These are phyloP conservation scores for Crocallis elinguaria DNA, from an alignment of 2,888 invertebrate genomes.

Conservation along the genomic window DNA sequence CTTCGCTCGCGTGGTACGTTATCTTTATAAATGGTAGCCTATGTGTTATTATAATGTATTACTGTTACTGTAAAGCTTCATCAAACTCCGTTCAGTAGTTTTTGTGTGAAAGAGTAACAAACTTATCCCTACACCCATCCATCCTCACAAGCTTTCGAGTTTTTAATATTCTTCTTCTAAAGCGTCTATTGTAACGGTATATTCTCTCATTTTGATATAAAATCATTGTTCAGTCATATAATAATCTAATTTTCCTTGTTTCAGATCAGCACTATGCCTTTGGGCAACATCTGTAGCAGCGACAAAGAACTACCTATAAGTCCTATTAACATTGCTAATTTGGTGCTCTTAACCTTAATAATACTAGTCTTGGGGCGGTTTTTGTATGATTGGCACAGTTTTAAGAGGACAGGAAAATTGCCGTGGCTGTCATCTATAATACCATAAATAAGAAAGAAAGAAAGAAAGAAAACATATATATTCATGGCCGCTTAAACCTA, in stretches of 20 bases:
- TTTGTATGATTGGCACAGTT: conserved; percentile 92
- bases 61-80: too few species aligned
- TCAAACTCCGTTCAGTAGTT: too few species aligned
- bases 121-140: too few species aligned
- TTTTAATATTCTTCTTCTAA: too few species aligned
- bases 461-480: too few species aligned
- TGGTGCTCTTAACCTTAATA: conserved; percentile 87
- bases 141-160: too few species aligned
- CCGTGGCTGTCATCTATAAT: conserved; percentile 94
- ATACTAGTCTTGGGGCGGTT: conserved; percentile 90
- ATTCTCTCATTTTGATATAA: background rate
- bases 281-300: conserved; percentile 88
- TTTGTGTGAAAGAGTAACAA: too few species aligned
- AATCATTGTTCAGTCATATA: background rate
- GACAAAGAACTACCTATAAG: conserved; percentile 82
- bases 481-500: too few species aligned
- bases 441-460: conserved; percentile 70
- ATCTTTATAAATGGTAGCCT: too few species aligned
- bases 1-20: too few species aligned
- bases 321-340: conserved; percentile 90
- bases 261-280: conserved; percentile 88
- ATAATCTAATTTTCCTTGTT: conserved; percentile 47
- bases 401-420: conserved; percentile 90
- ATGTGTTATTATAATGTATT: too few species aligned
- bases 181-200: background rate